Percentiles rank a stretch among this genome's conserved stretches.
Evolutionary conservation across 2,113 vertebrate species (phyloP).

Genomic region (Ivindomyrus marchei): DNA sequence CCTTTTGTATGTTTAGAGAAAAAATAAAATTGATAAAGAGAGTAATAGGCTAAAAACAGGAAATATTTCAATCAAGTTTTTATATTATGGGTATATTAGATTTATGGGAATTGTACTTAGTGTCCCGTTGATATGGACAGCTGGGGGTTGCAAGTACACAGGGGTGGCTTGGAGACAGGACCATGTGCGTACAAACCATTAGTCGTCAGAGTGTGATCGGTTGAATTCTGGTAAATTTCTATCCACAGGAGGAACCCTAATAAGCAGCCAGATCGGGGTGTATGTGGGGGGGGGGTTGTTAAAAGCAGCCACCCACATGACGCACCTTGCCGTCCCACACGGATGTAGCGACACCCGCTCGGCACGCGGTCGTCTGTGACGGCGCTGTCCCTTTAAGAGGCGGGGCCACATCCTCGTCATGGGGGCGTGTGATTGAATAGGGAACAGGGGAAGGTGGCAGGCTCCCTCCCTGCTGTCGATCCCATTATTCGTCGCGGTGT

Average conservation of each 20-base stretch:
- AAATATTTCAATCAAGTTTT: background rate
- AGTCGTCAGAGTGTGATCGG: background rate
- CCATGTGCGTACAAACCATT: background rate
- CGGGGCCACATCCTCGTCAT: conserved; percentile 52
- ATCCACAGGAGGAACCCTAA: background rate
- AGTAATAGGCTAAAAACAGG: background rate
- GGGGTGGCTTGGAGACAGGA: background rate
- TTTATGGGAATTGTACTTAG: background rate
- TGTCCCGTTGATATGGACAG: background rate
- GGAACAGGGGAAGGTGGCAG: conserved; percentile 51
- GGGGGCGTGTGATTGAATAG: conserved; percentile 46
- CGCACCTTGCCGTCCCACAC: no score
- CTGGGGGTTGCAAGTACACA: background rate
- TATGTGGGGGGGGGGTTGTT: background rate
- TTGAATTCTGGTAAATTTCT: background rate
- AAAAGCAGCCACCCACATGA: background rate
- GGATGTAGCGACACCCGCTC: background rate
- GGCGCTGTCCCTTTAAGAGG: conserved; percentile 45
- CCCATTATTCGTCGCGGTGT: conserved; percentile 55
- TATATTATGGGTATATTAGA: background rate
- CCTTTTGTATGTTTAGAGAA: background rate
- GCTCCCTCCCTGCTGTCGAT: conserved; percentile 44
- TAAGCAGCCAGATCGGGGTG: background rate
- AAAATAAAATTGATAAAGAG: background rate
- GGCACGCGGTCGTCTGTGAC: background rate